A percentile compares a stretch with the other conserved stretches of the same genome.
Conservation (phyloP, 2,797 vertebrate species). For the Rhabdomys pumilio region DNA sequence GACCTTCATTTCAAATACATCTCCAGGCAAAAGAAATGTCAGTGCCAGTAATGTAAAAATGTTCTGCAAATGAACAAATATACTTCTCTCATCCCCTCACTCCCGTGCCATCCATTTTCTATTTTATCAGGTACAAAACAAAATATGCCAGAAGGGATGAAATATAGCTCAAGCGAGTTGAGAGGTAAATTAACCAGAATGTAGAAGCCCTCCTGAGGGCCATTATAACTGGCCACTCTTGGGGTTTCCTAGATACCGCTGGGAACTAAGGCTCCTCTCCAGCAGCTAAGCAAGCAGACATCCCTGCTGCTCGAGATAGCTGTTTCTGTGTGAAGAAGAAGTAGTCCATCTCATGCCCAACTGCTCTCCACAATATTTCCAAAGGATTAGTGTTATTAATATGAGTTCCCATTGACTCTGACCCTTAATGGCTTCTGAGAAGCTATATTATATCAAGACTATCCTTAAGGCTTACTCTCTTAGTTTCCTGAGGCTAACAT, state of each 20-base stretch:
- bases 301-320: constrained; percentile 23
- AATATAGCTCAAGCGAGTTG: constrained; percentile 54
- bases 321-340: constrained; percentile 44
- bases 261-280: constrained; percentile 51
- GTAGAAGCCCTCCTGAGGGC: constrained; percentile 62
- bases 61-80: constrained; percentile 51
- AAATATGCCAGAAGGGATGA: constrained; percentile 64
- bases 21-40: constrained; percentile 19
- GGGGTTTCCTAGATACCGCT: constrained; percentile 74
- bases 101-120: constrained; percentile 19
- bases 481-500: neutral
- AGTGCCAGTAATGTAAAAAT: constrained; percentile 64
- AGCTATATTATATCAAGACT: neutral
- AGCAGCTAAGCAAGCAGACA: constrained; percentile 66
- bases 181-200: constrained; percentile 64
- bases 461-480: neutral
- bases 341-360: neutral
- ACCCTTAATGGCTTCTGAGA: constrained; percentile 3
- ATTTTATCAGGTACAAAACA: constrained; percentile 67
- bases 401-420: neutral
- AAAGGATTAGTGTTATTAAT: neutral
- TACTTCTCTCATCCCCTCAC: neutral
- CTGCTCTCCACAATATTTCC: neutral
- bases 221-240: constrained; percentile 75
- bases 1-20: constrained; percentile 41